phyloP scores from a whole-genome alignment of 2,113 vertebrate species.

The Corythaeola cristata region DNA sequence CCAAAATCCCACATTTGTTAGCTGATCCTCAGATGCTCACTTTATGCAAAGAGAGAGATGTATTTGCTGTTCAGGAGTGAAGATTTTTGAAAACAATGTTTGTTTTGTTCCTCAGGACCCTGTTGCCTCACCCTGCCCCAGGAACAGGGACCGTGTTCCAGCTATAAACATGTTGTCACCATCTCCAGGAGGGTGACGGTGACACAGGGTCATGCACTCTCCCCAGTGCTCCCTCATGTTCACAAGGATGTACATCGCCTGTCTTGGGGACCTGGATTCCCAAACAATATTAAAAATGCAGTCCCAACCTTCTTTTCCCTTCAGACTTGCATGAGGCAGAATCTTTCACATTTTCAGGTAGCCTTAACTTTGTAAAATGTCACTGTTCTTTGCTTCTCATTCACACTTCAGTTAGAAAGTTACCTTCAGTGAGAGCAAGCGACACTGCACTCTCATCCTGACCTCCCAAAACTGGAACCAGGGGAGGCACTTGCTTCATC shows the following conservation, averaged over 20 bases:
- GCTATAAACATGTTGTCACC: not conserved
- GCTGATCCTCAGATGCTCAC: not conserved
- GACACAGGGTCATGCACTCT: not conserved
- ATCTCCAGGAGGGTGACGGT: not conserved
- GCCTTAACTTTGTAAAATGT: not conserved
- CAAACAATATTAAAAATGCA: slow-evolving; percentile 59
- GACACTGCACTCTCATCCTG: not conserved
- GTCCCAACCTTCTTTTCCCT: not conserved
- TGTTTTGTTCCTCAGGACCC: not conserved
- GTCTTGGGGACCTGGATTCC: slow-evolving; percentile 35
- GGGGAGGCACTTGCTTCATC: not conserved
- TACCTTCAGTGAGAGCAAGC: not conserved
- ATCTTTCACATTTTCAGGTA: not conserved
- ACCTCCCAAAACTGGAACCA: not conserved
- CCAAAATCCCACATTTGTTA: not conserved
- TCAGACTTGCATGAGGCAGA: not conserved
- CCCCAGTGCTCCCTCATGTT: not conserved
- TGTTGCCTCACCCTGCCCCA: rapidly evolving
- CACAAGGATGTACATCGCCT: not conserved
- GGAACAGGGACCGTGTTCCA: not conserved
- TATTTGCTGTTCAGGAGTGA: not conserved
- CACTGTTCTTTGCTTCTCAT: not conserved
- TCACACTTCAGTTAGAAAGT: not conserved
- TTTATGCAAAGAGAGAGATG: not conserved
- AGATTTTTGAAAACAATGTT: not conserved